phyloP scores from a whole-genome alignment of 2,888 invertebrate genomes.

The Eristalis tenax region DNA sequence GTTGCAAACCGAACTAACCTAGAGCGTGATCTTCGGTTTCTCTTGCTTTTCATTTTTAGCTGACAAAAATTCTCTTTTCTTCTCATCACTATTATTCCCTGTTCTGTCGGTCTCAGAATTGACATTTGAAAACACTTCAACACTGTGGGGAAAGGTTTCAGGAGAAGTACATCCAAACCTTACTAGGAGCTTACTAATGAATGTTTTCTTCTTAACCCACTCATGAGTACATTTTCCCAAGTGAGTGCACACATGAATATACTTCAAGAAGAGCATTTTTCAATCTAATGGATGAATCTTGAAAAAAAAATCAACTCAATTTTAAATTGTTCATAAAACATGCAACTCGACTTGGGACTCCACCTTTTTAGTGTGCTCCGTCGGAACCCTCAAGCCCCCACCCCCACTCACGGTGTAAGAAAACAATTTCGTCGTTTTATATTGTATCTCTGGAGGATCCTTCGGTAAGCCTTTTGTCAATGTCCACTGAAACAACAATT shows the following conservation, averaged over 20 bases:
- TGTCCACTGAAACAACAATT: conserved; percentile 54
- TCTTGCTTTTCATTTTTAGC: no score
- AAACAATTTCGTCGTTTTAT: neutral
- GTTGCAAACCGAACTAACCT: no score
- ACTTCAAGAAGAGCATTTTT: neutral
- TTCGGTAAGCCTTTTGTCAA: conserved; percentile 56
- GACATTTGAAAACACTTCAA: no score
- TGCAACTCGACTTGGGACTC: conserved; percentile 1
- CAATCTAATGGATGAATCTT: neutral
- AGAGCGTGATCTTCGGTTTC: no score
- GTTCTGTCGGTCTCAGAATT: no score
- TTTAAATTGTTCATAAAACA: neutral
- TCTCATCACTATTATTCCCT: no score
- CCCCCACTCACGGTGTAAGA: neutral
- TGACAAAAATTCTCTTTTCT: no score
- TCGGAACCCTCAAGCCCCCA: neutral
- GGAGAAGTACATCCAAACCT: no score
- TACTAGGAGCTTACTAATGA: neutral
- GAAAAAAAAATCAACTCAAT: neutral
- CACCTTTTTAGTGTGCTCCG: conserved; percentile 20
- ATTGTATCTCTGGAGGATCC: conserved; percentile 25
- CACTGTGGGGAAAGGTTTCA: no score
- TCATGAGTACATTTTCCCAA: neutral
- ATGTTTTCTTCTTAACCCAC: neutral
- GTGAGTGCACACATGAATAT: neutral